Conservation (phyloP, 2,797 vertebrate species). For the Enteromius radiatus region DNA sequence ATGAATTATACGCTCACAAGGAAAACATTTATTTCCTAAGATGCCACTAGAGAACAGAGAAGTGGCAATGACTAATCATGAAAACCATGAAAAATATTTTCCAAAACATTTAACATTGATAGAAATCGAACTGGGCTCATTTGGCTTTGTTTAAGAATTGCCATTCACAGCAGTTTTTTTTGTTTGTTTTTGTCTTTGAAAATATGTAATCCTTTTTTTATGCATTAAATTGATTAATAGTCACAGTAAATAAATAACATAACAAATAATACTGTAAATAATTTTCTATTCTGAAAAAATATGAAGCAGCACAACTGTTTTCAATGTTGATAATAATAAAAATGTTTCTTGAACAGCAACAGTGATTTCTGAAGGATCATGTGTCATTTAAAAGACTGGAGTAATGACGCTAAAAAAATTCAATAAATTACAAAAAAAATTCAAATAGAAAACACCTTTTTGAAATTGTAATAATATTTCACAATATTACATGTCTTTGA, state of each 20-base stretch:
- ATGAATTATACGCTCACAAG: neutral
- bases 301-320: neutral
- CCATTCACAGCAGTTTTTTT: neutral
- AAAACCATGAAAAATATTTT: neutral
- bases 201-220: neutral
- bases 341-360: too few species aligned
- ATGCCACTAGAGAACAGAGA: neutral
- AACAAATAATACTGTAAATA: neutral
- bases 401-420: neutral
- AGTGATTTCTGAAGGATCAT: neutral
- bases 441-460: neutral
- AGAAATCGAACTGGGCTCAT: neutral
- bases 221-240: neutral
- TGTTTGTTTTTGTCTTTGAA: too few species aligned
- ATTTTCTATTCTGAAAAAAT: neutral
- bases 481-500: neutral
- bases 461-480: neutral
- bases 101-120: neutral
- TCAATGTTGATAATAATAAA: neutral
- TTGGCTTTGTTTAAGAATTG: neutral
- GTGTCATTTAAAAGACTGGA: neutral
- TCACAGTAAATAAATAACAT: neutral
- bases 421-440: neutral
- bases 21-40: neutral
- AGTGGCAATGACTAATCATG: neutral